Evolutionary conservation across 2,888 invertebrate species (phyloP).

Genomic region (Agrochola macilenta): DNA sequence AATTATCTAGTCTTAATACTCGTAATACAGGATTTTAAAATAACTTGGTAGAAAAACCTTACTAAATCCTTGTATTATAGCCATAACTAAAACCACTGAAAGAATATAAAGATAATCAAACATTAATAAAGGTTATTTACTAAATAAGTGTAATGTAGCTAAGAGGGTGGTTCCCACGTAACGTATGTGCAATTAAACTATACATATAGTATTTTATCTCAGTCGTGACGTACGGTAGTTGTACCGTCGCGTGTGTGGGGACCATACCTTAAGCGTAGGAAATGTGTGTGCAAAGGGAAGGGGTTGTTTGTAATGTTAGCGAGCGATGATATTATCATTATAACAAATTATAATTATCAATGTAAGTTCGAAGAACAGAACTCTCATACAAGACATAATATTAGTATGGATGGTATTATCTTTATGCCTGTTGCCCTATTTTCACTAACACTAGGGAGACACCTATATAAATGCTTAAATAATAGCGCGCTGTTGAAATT

Average conservation of each 20-base stretch:
- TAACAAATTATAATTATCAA: not conserved
- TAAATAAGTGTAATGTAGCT: constrained; percentile 6
- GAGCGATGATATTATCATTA: not conserved
- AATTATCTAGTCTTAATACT: not conserved
- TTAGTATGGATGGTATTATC: not conserved
- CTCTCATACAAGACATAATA: not conserved
- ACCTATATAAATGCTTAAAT: not conserved
- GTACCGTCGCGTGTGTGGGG: constrained; percentile 34
- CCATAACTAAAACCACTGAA: not conserved
- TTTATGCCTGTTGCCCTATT: not conserved
- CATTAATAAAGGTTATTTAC: not conserved
- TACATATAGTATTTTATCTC: constrained; percentile 30
- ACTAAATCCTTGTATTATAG: not conserved
- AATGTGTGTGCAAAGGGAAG: constrained; percentile 24
- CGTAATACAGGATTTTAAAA: not conserved
- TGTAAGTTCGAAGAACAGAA: not conserved
- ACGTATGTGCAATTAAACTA: constrained; percentile 2
- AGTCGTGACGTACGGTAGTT: constrained; percentile 20
- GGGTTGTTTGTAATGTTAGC: constrained; percentile 6
- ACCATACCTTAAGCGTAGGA: constrained; percentile 36
- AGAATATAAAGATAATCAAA: not conserved
- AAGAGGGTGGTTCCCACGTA: constrained; percentile 12
- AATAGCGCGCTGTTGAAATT: not conserved
- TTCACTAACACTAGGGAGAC: not conserved
- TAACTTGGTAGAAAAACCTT: not conserved